Evolutionary conservation across 2,113 vertebrate species (phyloP).

Genomic region (Zosterops lateralis): DNA sequence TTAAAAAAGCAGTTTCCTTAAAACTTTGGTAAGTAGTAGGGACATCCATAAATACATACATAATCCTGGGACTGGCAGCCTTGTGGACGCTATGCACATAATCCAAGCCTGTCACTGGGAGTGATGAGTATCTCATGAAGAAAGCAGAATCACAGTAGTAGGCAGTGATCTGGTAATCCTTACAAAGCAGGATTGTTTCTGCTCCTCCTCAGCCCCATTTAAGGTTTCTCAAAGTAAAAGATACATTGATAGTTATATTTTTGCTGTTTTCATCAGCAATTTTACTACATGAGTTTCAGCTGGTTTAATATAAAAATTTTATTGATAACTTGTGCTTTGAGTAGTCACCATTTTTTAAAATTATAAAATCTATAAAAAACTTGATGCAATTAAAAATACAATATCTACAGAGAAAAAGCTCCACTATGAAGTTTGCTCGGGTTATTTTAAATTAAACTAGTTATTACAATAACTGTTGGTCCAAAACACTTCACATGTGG

Average conservation of each 20-base stretch:
- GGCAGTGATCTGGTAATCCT: not conserved
- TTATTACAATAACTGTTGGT: not conserved
- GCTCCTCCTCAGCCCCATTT: not conserved
- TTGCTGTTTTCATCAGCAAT: not conserved
- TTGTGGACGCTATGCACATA: not conserved
- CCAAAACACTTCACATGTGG: slow-evolving; percentile 22
- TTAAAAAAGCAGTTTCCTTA: too few relatives aligned
- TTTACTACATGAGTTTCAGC: not conserved
- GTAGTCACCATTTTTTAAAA: not conserved
- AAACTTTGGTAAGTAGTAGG: not conserved
- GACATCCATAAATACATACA: not conserved
- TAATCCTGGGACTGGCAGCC: not conserved
- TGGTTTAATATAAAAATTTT: not conserved
- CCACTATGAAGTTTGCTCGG: not conserved
- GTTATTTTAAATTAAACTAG: not conserved
- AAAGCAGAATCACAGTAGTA: not conserved
- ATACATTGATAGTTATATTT: not conserved
- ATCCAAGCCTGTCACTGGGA: not conserved
- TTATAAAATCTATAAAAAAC: not conserved
- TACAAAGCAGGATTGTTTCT: not conserved
- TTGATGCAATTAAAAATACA: not conserved
- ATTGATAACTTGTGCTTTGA: not conserved
- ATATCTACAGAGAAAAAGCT: not conserved
- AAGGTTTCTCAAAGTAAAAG: not conserved
- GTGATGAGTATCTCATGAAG: not conserved